These are phyloP conservation scores for Dioctria linearis DNA, from an alignment of 2,888 invertebrate genomes.

Conservation along the genomic window DNA sequence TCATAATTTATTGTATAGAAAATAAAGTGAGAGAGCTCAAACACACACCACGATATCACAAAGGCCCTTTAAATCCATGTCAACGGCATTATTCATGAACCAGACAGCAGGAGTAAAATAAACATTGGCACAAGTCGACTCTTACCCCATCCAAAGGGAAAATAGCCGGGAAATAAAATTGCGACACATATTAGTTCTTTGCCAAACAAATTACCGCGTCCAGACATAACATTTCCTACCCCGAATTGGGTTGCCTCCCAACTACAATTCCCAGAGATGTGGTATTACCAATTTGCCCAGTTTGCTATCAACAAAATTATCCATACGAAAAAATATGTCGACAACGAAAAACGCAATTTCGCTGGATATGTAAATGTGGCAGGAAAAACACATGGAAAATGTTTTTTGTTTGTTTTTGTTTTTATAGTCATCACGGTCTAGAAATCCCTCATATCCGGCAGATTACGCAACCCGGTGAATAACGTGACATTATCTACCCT, in stretches of 20 bases:
- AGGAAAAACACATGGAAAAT: neutral
- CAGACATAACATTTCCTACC: neutral
- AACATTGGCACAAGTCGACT: neutral
- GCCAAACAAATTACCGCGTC: neutral
- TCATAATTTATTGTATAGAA: too few relatives aligned
- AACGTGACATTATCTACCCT: neutral
- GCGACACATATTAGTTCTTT: neutral
- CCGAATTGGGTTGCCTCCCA: too few relatives aligned
- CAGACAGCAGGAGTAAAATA: too few relatives aligned
- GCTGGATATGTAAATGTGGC: neutral
- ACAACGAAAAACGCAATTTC: neutral
- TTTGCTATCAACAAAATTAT: neutral
- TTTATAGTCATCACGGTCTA: neutral
- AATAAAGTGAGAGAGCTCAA: too few relatives aligned
- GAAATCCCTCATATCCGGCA: neutral
- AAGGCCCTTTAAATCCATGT: too few relatives aligned
- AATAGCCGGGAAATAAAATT: neutral
- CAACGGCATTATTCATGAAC: too few relatives aligned
- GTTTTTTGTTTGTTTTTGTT: neutral
- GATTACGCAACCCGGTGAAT: neutral
- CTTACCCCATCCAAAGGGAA: neutral
- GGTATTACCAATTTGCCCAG: neutral
- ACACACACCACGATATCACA: too few relatives aligned
- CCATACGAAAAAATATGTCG: slow-evolving; percentile 1
- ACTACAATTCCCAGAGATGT: too few relatives aligned